Conservation (phyloP, 2,888 invertebrate species). For the Glaucopsyche alexis region DNA sequence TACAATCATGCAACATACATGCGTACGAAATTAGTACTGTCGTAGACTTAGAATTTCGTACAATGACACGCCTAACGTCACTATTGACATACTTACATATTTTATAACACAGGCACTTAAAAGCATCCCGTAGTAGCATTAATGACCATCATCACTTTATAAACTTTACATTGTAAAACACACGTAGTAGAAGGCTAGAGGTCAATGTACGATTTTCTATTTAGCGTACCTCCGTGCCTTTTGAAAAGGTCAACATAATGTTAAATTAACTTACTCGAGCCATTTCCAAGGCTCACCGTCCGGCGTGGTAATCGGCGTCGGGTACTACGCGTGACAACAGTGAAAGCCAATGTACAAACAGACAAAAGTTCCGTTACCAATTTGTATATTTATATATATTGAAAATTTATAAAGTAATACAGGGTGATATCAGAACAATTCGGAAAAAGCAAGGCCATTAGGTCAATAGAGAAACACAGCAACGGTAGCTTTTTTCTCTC, state of each 20-base stretch:
- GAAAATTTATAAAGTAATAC: neutral
- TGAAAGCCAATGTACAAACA: conserved; percentile 41
- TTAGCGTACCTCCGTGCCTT: neutral
- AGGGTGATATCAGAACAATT: neutral
- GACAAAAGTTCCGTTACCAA: conserved; percentile 47
- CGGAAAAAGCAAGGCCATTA: neutral
- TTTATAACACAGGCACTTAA: too few relatives aligned
- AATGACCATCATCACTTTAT: too few relatives aligned
- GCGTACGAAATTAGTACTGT: neutral
- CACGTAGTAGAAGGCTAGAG: neutral
- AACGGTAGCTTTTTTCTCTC: too few relatives aligned
- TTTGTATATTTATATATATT: conserved; percentile 29
- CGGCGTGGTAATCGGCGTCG: conserved; percentile 93
- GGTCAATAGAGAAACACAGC: too few relatives aligned
- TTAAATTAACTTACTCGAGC: conserved; percentile 86
- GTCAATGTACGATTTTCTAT: conserved; percentile 2
- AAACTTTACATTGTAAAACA: neutral
- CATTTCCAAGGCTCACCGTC: conserved; percentile 94
- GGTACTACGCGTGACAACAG: conserved; percentile 82
- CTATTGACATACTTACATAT: too few relatives aligned
- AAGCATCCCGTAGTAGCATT: too few relatives aligned
- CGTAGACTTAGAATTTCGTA: neutral
- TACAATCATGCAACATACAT: conserved; percentile 3
- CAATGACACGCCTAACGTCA: neutral
- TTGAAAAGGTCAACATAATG: conserved; percentile 35